Evolutionary conservation across 2,888 invertebrate genomes (phyloP).

Genomic region (Drosophila maculinotata): DNA sequence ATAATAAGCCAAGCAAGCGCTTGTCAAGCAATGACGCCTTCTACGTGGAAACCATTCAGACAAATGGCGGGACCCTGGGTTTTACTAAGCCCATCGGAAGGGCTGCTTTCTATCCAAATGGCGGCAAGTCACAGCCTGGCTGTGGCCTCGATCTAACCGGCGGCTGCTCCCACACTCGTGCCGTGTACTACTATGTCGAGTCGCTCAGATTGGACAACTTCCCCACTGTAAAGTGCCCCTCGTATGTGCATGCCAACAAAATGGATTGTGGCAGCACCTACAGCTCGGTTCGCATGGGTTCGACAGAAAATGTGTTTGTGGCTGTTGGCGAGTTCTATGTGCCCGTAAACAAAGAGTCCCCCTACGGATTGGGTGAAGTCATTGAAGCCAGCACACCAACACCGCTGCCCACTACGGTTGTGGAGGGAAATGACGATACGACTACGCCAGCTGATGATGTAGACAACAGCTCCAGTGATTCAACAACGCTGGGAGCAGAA

Average conservation of each 20-base stretch:
- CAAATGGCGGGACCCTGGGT: slow-evolving; percentile 80
- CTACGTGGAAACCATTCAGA: slow-evolving; percentile 83
- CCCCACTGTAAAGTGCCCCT: slow-evolving; percentile 68
- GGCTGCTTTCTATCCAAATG: slow-evolving; percentile 86
- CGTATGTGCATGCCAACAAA: slow-evolving; percentile 65
- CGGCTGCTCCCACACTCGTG: slow-evolving; percentile 85
- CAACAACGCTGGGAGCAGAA: too few species aligned
- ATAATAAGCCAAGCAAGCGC: slow-evolving; percentile 67
- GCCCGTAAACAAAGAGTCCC: slow-evolving; percentile 71
- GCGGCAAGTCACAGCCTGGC: slow-evolving; percentile 86
- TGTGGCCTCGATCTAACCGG: slow-evolving; percentile 84
- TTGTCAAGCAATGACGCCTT: slow-evolving; percentile 75
- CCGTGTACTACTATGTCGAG: slow-evolving; percentile 85
- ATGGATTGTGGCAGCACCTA: slow-evolving; percentile 69
- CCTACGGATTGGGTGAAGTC: slow-evolving; percentile 69
- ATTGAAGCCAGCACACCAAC: slow-evolving; percentile 12
- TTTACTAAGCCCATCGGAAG: slow-evolving; percentile 83
- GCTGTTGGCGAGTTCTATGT: slow-evolving; percentile 82
- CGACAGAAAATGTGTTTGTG: slow-evolving; percentile 54
- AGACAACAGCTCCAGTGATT: too few species aligned
- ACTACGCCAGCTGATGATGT: slow-evolving; percentile 7
- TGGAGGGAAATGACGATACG: too few species aligned
- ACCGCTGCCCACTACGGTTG: slow-evolving; percentile 10
- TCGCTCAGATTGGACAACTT: slow-evolving; percentile 82
- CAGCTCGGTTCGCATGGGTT: slow-evolving; percentile 75